A percentile compares a stretch with the other conserved stretches of the same genome.
phyloP scores from a whole-genome alignment of 2,113 vertebrate species.

The Hemiprocne comata region DNA sequence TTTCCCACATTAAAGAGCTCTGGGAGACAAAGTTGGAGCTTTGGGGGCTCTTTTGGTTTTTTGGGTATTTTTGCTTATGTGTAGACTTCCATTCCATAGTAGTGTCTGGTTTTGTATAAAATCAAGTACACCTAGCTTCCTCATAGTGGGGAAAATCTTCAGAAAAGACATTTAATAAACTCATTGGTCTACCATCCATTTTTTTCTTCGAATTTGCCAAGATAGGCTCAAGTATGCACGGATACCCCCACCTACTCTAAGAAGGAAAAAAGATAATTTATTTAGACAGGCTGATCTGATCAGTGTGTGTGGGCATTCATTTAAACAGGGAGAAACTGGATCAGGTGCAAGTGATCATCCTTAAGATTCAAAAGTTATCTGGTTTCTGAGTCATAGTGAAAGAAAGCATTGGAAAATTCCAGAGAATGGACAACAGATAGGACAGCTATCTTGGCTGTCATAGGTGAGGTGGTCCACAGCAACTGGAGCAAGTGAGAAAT shows the following conservation, averaged over 20 bases:
- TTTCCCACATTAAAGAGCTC: neutral
- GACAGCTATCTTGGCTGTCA: neutral
- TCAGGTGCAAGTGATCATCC: neutral
- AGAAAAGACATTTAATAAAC: neutral
- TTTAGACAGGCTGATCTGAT: neutral
- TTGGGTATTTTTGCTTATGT: neutral
- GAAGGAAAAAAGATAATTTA: neutral
- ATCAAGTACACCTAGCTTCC: neutral
- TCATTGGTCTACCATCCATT: neutral
- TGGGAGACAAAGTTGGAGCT: neutral
- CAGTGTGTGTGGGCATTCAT: accelerated
- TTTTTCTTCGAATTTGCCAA: neutral
- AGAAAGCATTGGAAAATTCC: neutral
- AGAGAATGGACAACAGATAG: neutral
- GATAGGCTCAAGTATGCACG: neutral
- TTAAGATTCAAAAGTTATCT: neutral
- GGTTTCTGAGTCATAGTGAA: neutral
- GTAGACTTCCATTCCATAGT: neutral
- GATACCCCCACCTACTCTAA: neutral
- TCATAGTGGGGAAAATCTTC: neutral
- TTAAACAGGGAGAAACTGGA: neutral
- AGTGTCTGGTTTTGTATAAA: neutral
- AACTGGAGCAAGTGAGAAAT: neutral
- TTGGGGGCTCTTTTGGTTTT: accelerated
- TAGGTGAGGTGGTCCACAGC: neutral